Percentiles rank a stretch among this genome's conserved stretches.
phyloP scores from a whole-genome alignment of 1,140 invertebrate genomes.

The Drosophila equinoxialis region DNA sequence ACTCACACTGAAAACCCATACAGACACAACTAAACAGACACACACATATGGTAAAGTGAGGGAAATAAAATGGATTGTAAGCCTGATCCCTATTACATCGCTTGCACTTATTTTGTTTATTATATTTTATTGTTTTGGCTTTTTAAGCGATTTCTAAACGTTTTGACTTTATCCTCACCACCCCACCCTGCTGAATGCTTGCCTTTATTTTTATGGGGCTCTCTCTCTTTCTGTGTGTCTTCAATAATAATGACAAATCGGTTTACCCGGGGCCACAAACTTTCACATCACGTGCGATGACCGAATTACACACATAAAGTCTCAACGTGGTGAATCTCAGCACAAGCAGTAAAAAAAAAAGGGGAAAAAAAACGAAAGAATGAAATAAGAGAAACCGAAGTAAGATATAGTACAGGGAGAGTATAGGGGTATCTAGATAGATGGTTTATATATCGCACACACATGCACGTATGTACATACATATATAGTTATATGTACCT shows the following conservation, averaged over 20 bases:
- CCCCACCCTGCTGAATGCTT: slow-evolving; percentile 5
- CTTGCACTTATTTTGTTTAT: background rate
- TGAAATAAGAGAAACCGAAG: slow-evolving; percentile 25
- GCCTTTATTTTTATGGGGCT: slow-evolving; percentile 35
- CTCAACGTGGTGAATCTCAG: slow-evolving; percentile 70
- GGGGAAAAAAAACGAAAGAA: background rate
- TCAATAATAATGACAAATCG: slow-evolving; percentile 81
- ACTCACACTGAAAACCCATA: background rate
- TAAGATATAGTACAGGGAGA: slow-evolving; percentile 42
- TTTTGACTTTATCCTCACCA: slow-evolving; percentile 48
- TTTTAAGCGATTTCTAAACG: slow-evolving; percentile 71
- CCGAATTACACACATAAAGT: slow-evolving; percentile 70
- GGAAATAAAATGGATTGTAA: slow-evolving; percentile 16
- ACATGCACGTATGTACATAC: slow-evolving; percentile 8
- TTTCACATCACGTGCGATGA: slow-evolving; percentile 70
- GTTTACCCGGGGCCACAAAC: slow-evolving; percentile 48
- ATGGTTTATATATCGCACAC: slow-evolving; percentile 6
- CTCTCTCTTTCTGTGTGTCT: slow-evolving; percentile 56
- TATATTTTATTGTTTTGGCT: slow-evolving; percentile 25
- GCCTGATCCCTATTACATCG: slow-evolving; percentile 12
- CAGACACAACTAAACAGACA: background rate
- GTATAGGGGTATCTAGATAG: slow-evolving; percentile 32
- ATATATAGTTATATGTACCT: slow-evolving; percentile 8
- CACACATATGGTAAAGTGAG: slow-evolving; percentile 8
- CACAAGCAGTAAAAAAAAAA: slow-evolving; percentile 59